Evolutionary conservation across 30 jellyfish, hydroid and myxozoan species (phyloP).

Genomic region (Aurelia sp.): DNA sequence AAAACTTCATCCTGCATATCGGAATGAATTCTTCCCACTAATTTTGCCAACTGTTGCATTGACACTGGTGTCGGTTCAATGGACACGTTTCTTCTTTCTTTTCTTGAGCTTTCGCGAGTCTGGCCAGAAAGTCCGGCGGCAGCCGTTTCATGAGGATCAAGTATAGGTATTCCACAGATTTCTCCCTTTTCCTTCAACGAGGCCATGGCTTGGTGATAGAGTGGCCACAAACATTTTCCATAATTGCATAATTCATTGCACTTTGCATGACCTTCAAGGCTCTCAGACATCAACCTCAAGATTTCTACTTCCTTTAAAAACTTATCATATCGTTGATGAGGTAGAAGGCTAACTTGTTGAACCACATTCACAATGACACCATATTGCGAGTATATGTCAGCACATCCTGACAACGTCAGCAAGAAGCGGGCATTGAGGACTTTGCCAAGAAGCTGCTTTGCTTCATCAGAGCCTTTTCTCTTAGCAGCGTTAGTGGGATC

Average conservation of each 20-base stretch:
- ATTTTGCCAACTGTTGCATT: slow-evolving; percentile 12
- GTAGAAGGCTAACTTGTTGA: slow-evolving; percentile 7
- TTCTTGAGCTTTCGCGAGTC: slow-evolving; percentile 32
- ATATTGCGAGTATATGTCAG: slow-evolving; percentile 27
- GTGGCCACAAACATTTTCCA: slow-evolving; percentile 17
- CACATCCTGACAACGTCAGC: slow-evolving; percentile 35
- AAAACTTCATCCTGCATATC: slow-evolving; percentile 53
- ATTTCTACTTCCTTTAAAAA: slow-evolving; percentile 1
- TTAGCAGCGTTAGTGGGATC: slow-evolving; percentile 5
- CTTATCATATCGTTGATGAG: slow-evolving; percentile 21
- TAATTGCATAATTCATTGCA: slow-evolving; percentile 10
- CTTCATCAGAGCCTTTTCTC: slow-evolving; percentile 16
- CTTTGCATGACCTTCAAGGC: slow-evolving; percentile 28
- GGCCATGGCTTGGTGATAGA: too few species aligned
- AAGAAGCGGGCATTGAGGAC: slow-evolving; percentile 25
- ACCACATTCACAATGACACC: slow-evolving; percentile 21
- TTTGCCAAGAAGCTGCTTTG: slow-evolving; percentile 26
- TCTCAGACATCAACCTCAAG: neutral
- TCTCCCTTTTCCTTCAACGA: slow-evolving; percentile 15
- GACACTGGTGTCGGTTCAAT: slow-evolving; percentile 24
- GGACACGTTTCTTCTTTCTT: slow-evolving; percentile 8
- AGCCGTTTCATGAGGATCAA: neutral
- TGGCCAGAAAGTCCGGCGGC: slow-evolving; percentile 40
- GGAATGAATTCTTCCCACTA: slow-evolving; percentile 18
- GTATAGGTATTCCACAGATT: neutral